Base-by-base conservation (phyloP, 2,113 vertebrate genomes). In the Oreochromis niloticus region DNA sequence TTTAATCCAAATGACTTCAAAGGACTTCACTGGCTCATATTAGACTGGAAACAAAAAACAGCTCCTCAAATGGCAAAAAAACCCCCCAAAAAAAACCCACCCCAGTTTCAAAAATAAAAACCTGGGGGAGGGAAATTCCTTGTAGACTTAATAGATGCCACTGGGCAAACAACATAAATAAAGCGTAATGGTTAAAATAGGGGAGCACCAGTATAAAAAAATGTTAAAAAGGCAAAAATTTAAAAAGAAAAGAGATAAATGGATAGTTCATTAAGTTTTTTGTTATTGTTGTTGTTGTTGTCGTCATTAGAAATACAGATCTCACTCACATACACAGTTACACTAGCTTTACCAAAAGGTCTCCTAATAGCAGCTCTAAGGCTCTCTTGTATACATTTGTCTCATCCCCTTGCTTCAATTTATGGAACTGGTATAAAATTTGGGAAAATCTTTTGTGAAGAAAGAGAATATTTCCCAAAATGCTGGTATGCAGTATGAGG, bases 1-100 rank as follows among this genome's bases (percentile, higher is more conserved):
- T 87, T 88, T 80, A 63, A 90, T 73, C 81, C 78, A 34, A 71
- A 17, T 46, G 43, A 82, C 73, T 79, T 88, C 68, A 52, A 41
- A 86, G 66, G 55, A 52, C 39, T 63, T 86, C 36, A 13, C 36
- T 43, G 17, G 43, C 78, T 84, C 32, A 55, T 17, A 32, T 52
- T 22, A 83, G 79, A 43, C 63, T 82, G 24, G 39, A 87, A 88
- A 88, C 54, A 87, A 82, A 68, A 52, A 34, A 78, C 73, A 52
- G 59, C 22, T 83, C 6, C 34, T 50, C 73, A 52, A 78, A n/a
- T 61, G 75, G 50, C 10, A 73, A 73, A 39, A 41, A n/a, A 30
- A 24, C 24, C 30, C 30, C 34, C 22, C n/a, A n/a, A 7, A 36
- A 50, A 17, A 0, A 2, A 0, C 30, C 30, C 22, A 27, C 27